Percentiles rank a stretch among this genome's conserved stretches.
phyloP scores from a whole-genome alignment of 1,140 invertebrate species.

The Rhopalosiphum padi region DNA sequence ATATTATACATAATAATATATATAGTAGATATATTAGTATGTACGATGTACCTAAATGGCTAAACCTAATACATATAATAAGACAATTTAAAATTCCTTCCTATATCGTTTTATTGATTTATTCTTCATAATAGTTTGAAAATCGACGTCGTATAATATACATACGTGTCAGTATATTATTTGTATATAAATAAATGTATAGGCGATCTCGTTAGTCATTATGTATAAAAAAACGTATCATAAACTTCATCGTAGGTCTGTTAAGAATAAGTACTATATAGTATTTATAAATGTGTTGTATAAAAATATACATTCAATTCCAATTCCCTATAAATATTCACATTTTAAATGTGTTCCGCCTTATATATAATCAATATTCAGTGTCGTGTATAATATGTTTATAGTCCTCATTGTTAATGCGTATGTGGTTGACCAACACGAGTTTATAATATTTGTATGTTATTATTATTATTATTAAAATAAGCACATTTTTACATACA shows the following conservation, averaged over 20 bases:
- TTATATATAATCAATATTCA: not conserved
- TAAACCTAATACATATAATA: not conserved
- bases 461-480: not conserved
- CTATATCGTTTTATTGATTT: conserved; percentile 3
- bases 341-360: not conserved
- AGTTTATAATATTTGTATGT: not conserved
- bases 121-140: not conserved
- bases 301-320: not conserved
- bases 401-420: conserved; percentile 18
- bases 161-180: too few relatives aligned
- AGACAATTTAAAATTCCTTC: not conserved
- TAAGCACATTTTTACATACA: not conserved
- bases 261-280: not conserved
- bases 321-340: not conserved
- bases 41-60: not conserved
- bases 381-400: not conserved
- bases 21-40: not conserved
- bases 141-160: not conserved
- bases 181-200: not conserved
- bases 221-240: not conserved
- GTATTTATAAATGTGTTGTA: not conserved
- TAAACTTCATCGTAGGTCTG: not conserved
- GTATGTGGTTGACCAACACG: conserved; percentile 25
- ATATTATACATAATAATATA: not conserved
- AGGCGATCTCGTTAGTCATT: not conserved